phyloP scores from a whole-genome alignment of 35 echinoderm and acorn worm species.

The Diadema setosum region DNA sequence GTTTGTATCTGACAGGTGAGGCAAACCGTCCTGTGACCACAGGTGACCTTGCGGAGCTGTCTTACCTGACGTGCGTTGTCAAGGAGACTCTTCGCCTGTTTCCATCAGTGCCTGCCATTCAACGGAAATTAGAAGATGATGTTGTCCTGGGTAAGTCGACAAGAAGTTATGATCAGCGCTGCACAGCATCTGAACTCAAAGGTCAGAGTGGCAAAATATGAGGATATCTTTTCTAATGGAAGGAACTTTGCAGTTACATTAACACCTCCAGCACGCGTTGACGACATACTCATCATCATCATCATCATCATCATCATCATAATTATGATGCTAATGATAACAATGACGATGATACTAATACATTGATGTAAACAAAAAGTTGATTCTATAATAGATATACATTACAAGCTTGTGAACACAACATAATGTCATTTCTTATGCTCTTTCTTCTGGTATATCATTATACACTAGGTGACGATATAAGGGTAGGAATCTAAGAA shows the following conservation, averaged over 20 bases:
- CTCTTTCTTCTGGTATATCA: too few relatives aligned
- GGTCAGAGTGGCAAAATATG: neutral
- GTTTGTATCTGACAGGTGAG: neutral
- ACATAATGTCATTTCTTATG: too few relatives aligned
- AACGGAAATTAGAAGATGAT: slow-evolving; percentile 57
- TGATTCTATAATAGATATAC: too few relatives aligned
- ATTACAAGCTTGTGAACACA: too few relatives aligned
- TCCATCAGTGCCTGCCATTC: slow-evolving; percentile 81
- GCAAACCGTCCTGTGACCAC: slow-evolving; percentile 1
- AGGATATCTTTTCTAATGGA: neutral
- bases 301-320: too few relatives aligned
- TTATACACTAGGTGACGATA: too few relatives aligned
- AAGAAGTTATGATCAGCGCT: neutral
- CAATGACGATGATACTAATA: too few relatives aligned
- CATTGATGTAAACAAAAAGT: too few relatives aligned
- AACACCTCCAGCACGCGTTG: neutral
- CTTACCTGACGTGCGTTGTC: slow-evolving; percentile 66
- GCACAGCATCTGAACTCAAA: neutral
- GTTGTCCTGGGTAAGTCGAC: slow-evolving; percentile 41
- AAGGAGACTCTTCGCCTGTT: slow-evolving; percentile 80
- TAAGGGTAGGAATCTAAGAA: too few relatives aligned
- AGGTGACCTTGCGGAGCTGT: slow-evolving; percentile 30
- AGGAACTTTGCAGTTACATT: neutral
- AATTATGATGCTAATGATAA: too few relatives aligned
- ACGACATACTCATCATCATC: too few relatives aligned